These are phyloP conservation scores for Epinotia ramella DNA, from an alignment of 2,888 invertebrate genomes.

Conservation along the genomic window DNA sequence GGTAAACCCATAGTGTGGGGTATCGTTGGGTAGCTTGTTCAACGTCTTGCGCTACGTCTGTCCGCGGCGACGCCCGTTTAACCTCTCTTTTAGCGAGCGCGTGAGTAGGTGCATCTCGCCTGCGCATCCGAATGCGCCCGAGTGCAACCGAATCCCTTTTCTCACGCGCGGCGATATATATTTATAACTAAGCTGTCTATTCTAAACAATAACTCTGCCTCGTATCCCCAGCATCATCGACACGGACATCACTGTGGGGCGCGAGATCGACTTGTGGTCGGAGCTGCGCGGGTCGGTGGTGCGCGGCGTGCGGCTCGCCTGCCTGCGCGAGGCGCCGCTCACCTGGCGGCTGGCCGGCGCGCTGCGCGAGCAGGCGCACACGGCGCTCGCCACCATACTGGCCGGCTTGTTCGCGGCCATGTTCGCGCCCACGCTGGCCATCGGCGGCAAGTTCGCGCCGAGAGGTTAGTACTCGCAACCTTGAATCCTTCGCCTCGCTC, in stretches of 20 bases:
- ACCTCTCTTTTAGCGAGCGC: too few species aligned
- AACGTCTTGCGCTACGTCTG: too few species aligned
- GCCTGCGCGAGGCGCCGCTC: constrained; percentile 44
- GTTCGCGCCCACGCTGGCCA: constrained; percentile 50
- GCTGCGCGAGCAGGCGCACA: constrained; percentile 59
- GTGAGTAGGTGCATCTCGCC: too few species aligned
- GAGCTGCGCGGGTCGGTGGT: constrained; percentile 68
- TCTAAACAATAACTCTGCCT: too few species aligned
- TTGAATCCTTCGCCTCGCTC: not conserved
- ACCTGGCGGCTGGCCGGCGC: constrained; percentile 60
- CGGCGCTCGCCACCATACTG: constrained; percentile 69
- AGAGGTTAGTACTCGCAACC: not conserved
- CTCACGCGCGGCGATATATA: too few species aligned
- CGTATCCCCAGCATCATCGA: constrained; percentile 86
- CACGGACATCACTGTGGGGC: constrained; percentile 88
- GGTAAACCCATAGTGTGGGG: too few species aligned
- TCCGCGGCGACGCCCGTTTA: too few species aligned
- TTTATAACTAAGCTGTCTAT: too few species aligned
- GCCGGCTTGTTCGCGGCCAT: constrained; percentile 63
- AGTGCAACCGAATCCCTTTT: too few species aligned
- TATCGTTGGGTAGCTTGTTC: too few species aligned
- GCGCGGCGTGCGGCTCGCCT: constrained; percentile 64
- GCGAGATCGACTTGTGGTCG: constrained; percentile 77
- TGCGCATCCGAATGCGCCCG: too few species aligned
- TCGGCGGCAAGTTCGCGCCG: constrained; percentile 25